phyloP scores from a whole-genome alignment of 1,140 invertebrate species.

The Geopemphigus sp. region DNA sequence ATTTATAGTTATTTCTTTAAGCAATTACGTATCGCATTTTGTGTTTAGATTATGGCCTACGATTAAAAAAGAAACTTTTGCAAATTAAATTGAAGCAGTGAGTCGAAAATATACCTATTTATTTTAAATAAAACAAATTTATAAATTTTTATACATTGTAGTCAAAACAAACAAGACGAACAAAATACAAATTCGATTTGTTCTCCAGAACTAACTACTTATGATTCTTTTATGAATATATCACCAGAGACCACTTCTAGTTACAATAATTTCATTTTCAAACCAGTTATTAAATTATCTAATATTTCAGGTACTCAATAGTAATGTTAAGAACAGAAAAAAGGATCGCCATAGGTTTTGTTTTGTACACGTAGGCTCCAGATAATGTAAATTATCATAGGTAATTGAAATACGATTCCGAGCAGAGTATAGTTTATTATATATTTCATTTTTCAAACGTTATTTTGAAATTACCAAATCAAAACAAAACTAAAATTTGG shows the following conservation, averaged over 20 bases:
- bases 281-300: neutral
- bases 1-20: neutral
- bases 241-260: neutral
- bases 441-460: too few relatives aligned
- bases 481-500: too few relatives aligned
- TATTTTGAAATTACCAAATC: too few relatives aligned
- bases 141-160: neutral
- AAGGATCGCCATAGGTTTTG: too few relatives aligned
- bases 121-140: neutral
- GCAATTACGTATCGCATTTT: neutral
- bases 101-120: neutral
- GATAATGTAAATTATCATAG: too few relatives aligned
- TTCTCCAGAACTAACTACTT: too few relatives aligned
- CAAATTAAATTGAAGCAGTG: neutral
- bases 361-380: too few relatives aligned
- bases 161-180: neutral
- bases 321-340: neutral
- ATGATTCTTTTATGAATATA: neutral
- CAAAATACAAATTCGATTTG: neutral
- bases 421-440: too few relatives aligned
- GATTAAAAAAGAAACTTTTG: slow-evolving; percentile 1
- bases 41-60: neutral
- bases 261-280: slow-evolving; percentile 13
- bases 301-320: neutral
- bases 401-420: too few relatives aligned